phyloP scores from a whole-genome alignment of 2,113 vertebrate genomes.

The Malurus melanocephalus region DNA sequence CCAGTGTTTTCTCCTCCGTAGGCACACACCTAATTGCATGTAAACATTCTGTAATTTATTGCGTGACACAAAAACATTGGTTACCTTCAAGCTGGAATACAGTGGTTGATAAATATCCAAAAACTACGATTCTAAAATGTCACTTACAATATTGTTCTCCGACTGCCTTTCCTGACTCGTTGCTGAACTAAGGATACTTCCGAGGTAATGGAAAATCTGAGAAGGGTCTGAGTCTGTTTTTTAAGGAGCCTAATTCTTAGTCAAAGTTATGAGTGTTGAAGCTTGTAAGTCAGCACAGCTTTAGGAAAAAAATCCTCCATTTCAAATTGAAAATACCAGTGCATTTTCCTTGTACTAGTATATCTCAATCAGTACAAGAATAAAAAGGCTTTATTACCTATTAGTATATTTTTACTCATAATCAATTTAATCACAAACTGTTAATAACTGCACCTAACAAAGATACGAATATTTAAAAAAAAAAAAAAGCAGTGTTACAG shows the following conservation, averaged over 20 bases:
- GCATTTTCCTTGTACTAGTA: neutral
- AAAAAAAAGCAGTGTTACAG: neutral
- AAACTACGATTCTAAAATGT: neutral
- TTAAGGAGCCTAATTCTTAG: neutral
- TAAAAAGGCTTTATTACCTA: neutral
- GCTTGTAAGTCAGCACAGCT: neutral
- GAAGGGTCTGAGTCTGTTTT: neutral
- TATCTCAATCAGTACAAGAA: neutral
- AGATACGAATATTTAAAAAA: too few species aligned
- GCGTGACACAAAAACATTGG: neutral
- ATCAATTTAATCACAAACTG: neutral
- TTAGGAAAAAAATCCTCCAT: neutral
- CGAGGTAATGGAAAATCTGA: neutral
- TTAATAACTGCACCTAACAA: neutral
- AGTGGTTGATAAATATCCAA: neutral
- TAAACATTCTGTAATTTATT: conserved; percentile 52
- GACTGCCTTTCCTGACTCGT: neutral
- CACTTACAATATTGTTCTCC: conserved; percentile 4
- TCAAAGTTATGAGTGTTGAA: neutral
- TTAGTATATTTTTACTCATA: neutral
- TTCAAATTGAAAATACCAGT: neutral
- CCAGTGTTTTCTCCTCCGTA: conserved; percentile 15
- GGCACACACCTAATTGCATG: conserved; percentile 37
- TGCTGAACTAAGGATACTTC: neutral
- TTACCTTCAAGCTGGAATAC: conserved; percentile 30